Evolutionary conservation across 1,140 invertebrate genomes (phyloP).

Genomic region (Saccostrea cuccullata): DNA sequence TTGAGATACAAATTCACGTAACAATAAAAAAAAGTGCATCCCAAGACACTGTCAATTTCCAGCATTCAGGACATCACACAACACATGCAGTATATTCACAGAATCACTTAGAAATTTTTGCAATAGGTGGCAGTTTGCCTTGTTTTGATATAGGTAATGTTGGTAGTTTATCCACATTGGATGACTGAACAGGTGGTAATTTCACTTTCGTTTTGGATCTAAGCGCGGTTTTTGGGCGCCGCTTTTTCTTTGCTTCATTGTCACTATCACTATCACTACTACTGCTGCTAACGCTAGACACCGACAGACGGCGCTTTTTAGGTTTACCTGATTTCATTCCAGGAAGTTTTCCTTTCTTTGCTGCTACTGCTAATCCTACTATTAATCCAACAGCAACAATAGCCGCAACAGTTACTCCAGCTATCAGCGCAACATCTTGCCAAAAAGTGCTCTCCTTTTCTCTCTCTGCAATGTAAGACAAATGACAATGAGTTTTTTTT

Average conservation of each 20-base stretch:
- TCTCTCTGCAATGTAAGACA: not conserved
- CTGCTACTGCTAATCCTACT: not conserved
- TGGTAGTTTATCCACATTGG: not conserved
- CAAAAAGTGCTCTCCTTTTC: not conserved
- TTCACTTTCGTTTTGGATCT: slow-evolving; percentile 25
- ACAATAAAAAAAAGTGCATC: too few relatives aligned
- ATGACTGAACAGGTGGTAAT: not conserved
- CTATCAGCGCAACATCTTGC: slow-evolving; percentile 12
- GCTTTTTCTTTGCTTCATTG: not conserved
- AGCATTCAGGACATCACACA: not conserved
- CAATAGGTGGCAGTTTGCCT: not conserved
- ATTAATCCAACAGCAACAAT: slow-evolving; percentile 22
- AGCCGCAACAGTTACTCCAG: slow-evolving; percentile 1
- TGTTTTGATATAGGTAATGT: not conserved
- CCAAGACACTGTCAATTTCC: too few relatives aligned
- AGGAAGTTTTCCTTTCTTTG: slow-evolving; percentile 1
- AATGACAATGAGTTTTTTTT: not conserved
- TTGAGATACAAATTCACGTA: not conserved
- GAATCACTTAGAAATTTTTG: not conserved
- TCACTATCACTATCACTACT: not conserved
- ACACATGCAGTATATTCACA: not conserved
- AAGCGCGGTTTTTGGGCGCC: not conserved
- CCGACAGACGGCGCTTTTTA: slow-evolving; percentile 5
- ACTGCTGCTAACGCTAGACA: slow-evolving; percentile 31
- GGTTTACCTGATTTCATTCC: slow-evolving; percentile 10